A percentile compares a stretch with the other conserved stretches of the same genome.
phyloP scores from a whole-genome alignment of 1,140 invertebrate genomes.

The Stegodyphus mimosarum region DNA sequence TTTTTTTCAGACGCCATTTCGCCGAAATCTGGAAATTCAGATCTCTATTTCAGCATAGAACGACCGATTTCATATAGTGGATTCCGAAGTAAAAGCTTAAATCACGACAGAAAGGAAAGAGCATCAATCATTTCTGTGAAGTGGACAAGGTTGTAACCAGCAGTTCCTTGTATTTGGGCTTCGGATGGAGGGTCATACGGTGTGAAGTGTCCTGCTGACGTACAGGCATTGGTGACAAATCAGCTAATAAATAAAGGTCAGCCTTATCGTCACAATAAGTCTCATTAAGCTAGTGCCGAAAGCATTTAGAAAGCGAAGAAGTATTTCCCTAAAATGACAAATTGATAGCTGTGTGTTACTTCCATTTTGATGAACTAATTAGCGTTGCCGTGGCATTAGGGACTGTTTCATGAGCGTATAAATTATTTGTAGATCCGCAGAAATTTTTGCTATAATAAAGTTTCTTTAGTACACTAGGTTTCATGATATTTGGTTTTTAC shows the following conservation, averaged over 20 bases:
- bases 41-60: neutral
- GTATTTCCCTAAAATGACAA: neutral
- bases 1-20: too few species aligned
- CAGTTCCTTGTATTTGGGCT: neutral
- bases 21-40: too few species aligned
- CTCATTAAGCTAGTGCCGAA: neutral
- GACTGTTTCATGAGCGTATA: neutral
- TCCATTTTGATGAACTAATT: constrained; percentile 1
- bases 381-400: neutral
- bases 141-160: neutral
- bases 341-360: neutral
- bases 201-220: neutral
- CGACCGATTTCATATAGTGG: neutral
- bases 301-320: neutral
- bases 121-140: neutral
- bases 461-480: too few species aligned
- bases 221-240: neutral
- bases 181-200: neutral
- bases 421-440: too few species aligned
- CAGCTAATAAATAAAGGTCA: neutral
- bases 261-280: neutral
- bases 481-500: too few species aligned
- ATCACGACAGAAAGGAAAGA: neutral
- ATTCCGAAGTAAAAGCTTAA: neutral
- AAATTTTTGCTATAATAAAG: too few species aligned